Percentiles rank a stretch among this genome's conserved stretches.
These are phyloP conservation scores for Suncus etruscus DNA, from an alignment of 2,113 vertebrate genomes.

Conservation along the genomic window DNA sequence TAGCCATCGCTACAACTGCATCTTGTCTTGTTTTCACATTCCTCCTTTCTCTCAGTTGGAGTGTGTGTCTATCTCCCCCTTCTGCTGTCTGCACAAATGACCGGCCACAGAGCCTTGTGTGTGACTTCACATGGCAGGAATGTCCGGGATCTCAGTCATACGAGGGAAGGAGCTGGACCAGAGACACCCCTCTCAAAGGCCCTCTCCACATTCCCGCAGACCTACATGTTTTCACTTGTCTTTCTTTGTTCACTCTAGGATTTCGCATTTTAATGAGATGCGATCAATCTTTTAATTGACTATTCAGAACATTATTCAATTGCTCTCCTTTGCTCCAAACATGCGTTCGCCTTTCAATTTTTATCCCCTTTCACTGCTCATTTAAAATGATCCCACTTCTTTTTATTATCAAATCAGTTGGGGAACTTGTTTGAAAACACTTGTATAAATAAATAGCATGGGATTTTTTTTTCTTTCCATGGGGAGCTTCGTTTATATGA, in stretches of 20 bases:
- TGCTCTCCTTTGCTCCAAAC: constrained; percentile 39
- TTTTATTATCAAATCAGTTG: not conserved
- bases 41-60: not conserved
- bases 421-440: constrained; percentile 59
- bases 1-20: not conserved
- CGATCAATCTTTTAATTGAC: constrained; percentile 59
- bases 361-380: not conserved
- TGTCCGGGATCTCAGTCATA: constrained; percentile 64
- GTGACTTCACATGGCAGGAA: constrained; percentile 76
- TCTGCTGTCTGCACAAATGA: not conserved
- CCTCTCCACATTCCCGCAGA: not conserved
- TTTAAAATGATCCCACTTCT: not conserved
- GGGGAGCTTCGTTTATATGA: not conserved
- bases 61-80: not conserved
- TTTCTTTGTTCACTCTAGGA: constrained; percentile 56
- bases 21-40: not conserved
- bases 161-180: not conserved
- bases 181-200: constrained; percentile 65
- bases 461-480: constrained; percentile 5
- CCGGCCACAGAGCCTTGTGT: constrained; percentile 42
- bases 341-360: not conserved
- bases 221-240: constrained; percentile 57
- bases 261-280: constrained; percentile 67
- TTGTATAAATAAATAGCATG: constrained; percentile 37
- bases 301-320: constrained; percentile 29